A percentile compares a stretch with the other conserved stretches of the same genome.
Conservation (phyloP, 2,113 vertebrate species). For the Urocolius indicus region DNA sequence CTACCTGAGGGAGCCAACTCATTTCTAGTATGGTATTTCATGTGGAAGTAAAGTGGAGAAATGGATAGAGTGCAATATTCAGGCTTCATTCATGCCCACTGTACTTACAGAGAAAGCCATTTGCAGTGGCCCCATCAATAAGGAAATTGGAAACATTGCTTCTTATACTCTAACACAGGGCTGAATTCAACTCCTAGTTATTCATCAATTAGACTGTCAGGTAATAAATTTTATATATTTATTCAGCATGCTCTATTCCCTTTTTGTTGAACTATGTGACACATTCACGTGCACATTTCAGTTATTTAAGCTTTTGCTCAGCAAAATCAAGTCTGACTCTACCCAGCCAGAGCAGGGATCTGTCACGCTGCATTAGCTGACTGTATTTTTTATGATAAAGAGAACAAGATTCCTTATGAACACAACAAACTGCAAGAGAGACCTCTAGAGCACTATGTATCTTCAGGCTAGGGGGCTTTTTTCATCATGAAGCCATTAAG, state of each 20-base stretch:
- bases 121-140: neutral
- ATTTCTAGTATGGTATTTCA: neutral
- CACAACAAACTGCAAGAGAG: conserved; percentile 19
- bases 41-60: neutral
- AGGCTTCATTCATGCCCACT: neutral
- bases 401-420: conserved; percentile 27
- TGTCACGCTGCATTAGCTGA: neutral
- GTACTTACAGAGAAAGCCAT: neutral
- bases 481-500: conserved; percentile 43
- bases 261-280: neutral
- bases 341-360: neutral
- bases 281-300: neutral
- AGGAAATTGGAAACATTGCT: neutral
- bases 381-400: conserved; percentile 22
- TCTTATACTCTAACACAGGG: neutral
- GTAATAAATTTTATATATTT: neutral
- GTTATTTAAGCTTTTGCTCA: neutral
- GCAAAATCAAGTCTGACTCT: neutral
- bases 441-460: conserved; percentile 49
- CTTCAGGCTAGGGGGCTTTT: neutral
- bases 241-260: neutral
- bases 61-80: neutral
- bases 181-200: neutral
- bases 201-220: neutral
- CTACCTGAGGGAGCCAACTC: neutral